These are phyloP conservation scores for Lordiphosa andalusiaca DNA, from an alignment of 2,888 invertebrate genomes.

Conservation along the genomic window DNA sequence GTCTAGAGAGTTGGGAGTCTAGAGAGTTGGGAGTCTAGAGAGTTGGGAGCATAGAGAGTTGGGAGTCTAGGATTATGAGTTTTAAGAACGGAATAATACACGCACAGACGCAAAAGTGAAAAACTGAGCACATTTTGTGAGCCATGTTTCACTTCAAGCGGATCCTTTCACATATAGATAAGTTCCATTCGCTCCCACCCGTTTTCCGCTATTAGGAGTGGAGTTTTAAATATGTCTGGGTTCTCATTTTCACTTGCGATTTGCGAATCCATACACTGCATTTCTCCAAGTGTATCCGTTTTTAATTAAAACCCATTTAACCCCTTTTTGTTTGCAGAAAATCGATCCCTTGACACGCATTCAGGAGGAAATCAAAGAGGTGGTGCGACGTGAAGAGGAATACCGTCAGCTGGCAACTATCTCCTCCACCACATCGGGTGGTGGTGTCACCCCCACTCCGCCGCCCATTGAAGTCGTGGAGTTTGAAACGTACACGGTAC, in stretches of 20 bases:
- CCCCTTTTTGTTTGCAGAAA: slow-evolving; percentile 82
- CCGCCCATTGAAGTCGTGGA: slow-evolving; percentile 27
- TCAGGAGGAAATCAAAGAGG: slow-evolving; percentile 93
- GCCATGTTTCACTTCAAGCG: too few relatives aligned
- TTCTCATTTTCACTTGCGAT: neutral
- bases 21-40: too few relatives aligned
- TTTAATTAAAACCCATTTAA: neutral
- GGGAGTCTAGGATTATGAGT: too few relatives aligned
- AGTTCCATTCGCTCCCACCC: too few relatives aligned
- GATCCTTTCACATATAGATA: too few relatives aligned
- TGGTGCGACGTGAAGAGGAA: slow-evolving; percentile 90
- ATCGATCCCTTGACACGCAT: slow-evolving; percentile 89
- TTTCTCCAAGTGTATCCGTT: slow-evolving; percentile 3
- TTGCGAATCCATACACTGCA: neutral
- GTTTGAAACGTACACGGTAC: slow-evolving; percentile 37
- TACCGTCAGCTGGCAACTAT: slow-evolving; percentile 82
- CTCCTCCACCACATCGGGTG: slow-evolving; percentile 20
- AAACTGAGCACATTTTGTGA: too few relatives aligned
- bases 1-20: too few relatives aligned
- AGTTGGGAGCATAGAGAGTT: too few relatives aligned
- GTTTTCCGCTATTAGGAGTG: neutral
- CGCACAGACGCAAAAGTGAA: too few relatives aligned
- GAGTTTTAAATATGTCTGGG: neutral
- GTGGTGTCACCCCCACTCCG: slow-evolving; percentile 16
- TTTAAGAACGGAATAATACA: too few relatives aligned